Evolutionary conservation across 2,797 vertebrate species (phyloP).

Genomic region (Poeciliopsis turneri): DNA sequence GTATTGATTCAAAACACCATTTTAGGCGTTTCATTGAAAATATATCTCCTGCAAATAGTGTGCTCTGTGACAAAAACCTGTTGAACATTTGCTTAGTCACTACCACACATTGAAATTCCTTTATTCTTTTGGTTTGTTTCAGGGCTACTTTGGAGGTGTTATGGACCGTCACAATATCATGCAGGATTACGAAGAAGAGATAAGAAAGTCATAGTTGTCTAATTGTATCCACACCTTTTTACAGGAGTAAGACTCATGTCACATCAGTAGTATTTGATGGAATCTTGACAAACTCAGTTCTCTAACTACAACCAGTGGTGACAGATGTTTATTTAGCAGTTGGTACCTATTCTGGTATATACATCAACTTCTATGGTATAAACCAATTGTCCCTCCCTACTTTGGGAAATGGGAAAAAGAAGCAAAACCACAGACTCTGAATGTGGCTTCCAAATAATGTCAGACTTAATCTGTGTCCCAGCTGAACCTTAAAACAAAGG

Average conservation of each 20-base stretch:
- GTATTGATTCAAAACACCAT: neutral
- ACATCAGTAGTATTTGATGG: neutral
- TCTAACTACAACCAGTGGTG: neutral
- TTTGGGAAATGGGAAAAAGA: slow-evolving; percentile 16
- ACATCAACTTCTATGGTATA: slow-evolving; percentile 1
- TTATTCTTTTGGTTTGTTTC: neutral
- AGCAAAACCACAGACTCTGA: slow-evolving; percentile 24
- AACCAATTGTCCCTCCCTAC: neutral
- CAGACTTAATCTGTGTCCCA: slow-evolving; percentile 19
- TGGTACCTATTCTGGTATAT: neutral
- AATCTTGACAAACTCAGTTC: too few species aligned
- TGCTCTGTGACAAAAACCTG: neutral
- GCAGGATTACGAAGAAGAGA: neutral
- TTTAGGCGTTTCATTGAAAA: neutral
- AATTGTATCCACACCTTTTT: neutral
- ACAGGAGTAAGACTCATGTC: neutral
- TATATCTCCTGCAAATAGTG: neutral
- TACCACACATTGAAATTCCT: neutral
- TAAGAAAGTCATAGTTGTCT: neutral
- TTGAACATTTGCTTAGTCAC: neutral
- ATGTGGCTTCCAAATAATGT: slow-evolving; percentile 29
- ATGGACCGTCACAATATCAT: neutral
- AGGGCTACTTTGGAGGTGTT: neutral
- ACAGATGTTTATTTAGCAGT: neutral
- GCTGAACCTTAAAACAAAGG: slow-evolving; percentile 27